Base-by-base conservation (phyloP, 2,888 invertebrate genomes). In the Andrena fulva region DNA sequence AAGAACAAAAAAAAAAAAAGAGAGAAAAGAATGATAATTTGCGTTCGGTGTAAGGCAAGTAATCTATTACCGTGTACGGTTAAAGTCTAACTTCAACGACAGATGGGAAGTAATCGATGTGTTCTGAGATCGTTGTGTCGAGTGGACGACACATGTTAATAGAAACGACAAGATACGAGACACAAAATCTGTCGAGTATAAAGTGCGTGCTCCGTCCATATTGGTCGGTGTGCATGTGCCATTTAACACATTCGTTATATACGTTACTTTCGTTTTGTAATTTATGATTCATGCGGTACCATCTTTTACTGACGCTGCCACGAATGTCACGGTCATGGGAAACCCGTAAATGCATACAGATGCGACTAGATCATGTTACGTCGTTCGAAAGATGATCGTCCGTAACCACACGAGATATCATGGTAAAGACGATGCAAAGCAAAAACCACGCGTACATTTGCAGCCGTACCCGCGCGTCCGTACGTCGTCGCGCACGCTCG, bases 11-110 rank as follows among this genome's bases (percentile, higher is more conserved):
- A 66, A n/a, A 27, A 24, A 42, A 2, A 20, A 54, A 20, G 24
- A 27, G 29, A 52, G 12, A 67, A n/a, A 27, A 3, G 50, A 29
- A 29, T 7, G 6, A 35, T 69, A 50, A 68, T 63, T 77, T 35
- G 42, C 16, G 27, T 76, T 24, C 31, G 20, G 10, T 82, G 84
- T 87, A 82, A 89, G 86, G 86, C 85, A 89, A 86, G 80, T 80
- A 82, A 85, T 82, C 82, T 70, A 79, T 77, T 85, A 24, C 63
- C 35, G 84, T 76, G 35, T 42, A 69, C 35, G 27, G 52, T 56
- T 35, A 20, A 54, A 42, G 60, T 31, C 54, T 12, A 56, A 56
- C 56, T 27, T 48, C 35, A 27, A 54, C 35, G 24, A 29, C 6
- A 33, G 52, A 52, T 42, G 20, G 35, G 42, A 24, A 59, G 27